Evolutionary conservation across 2,113 vertebrate species (phyloP), one percentile per base, ranked within the genome.

Genomic region (Bufo gargarizans): DNA sequence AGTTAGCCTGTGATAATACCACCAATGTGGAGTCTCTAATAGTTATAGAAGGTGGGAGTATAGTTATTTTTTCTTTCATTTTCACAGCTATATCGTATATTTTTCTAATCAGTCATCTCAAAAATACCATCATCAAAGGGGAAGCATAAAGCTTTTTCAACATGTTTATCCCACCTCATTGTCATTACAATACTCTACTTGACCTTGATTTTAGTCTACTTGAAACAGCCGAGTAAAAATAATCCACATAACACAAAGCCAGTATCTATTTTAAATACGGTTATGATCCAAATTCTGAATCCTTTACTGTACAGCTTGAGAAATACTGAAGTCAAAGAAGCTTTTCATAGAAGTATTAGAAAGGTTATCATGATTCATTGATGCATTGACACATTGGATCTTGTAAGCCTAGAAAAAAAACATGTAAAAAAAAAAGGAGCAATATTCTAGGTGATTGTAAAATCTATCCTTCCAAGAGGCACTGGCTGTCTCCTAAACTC

Each of bases 151-250:
- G 58, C 72, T 47, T 77, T 86, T 47, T 86, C 72, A 5, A 86
- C 84, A 43, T 86, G 85, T 12, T 63, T n/a, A 3, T 86, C 85
- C 19, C 85, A 86, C 59, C 56, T 86, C 45, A 78, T 20, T 49
- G 76, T 78, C 3, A 50, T 86, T 49, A 53, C 22, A 16, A 17
- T 86, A 2, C 76, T 78, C 4, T 86, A 86, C 20, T 49, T 69
- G 19, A 67, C 19, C 49, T 65, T 84, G 45, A 3, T 84, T 67
- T 84, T 63, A 14, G 63, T 84, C 20, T 84, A 84, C 63, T 69
- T 84, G 43, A 45, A 84, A 49, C 19, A 63, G 14, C 63, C 82
- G 0, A n/a, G 20, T 45, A 53, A 49, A n/a, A 43, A 69, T 47
- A 19, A 67, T 55, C 45, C 43, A 13, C 59, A 50, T 20, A 84